Evolutionary conservation across 2,113 vertebrate species (phyloP).

Genomic region (Plotosus lineatus): DNA sequence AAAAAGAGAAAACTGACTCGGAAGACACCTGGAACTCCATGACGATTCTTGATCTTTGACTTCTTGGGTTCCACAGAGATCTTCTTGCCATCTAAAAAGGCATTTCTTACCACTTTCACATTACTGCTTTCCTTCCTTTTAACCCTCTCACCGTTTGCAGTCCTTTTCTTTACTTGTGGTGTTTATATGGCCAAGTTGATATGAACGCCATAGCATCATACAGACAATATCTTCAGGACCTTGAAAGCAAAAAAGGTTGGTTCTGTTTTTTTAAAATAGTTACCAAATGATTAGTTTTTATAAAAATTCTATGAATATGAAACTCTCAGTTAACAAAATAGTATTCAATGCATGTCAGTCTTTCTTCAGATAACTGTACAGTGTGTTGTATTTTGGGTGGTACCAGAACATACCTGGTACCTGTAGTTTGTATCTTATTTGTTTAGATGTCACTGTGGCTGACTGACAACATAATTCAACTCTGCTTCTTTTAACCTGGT

Average conservation of each 20-base stretch:
- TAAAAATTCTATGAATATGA: too few relatives aligned
- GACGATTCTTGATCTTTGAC: conserved; percentile 55
- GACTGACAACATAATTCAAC: neutral
- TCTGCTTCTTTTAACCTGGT: neutral
- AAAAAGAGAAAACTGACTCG: conserved; percentile 37
- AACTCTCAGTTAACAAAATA: neutral
- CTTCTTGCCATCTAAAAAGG: neutral
- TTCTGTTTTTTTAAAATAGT: conserved; percentile 44
- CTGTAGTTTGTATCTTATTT: neutral
- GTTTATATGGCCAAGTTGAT: conserved; percentile 45
- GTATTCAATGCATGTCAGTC: neutral
- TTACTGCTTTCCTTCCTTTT: neutral
- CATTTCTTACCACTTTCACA: conserved; percentile 22
- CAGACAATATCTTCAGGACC: conserved; percentile 72
- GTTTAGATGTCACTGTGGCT: neutral
- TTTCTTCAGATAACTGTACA: neutral
- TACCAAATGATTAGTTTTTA: neutral
- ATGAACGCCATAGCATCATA: conserved; percentile 73
- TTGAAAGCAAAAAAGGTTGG: conserved; percentile 77
- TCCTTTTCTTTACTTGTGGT: neutral
- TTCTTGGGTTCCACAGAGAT: conserved; percentile 17
- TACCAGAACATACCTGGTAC: neutral
- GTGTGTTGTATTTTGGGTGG: neutral
- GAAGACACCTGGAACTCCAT: conserved; percentile 59
- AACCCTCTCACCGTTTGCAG: neutral